Evolutionary conservation across 2,113 vertebrate genomes (phyloP).

Genomic region (Macroglossus sobrinus): DNA sequence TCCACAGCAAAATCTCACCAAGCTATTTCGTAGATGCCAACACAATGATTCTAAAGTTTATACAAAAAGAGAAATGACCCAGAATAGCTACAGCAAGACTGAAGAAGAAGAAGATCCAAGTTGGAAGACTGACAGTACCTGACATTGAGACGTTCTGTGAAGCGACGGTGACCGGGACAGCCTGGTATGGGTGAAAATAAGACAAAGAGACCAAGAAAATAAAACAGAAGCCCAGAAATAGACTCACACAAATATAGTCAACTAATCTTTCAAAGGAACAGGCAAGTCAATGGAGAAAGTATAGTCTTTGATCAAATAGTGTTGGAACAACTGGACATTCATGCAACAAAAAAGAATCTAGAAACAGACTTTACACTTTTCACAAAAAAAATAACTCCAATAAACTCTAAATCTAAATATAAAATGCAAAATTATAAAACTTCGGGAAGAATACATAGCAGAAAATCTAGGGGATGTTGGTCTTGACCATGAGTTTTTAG

Average conservation of each 20-base stretch:
- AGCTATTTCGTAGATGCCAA: background rate
- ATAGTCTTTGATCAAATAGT: too few relatives aligned
- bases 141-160: background rate
- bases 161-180: background rate
- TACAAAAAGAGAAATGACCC: background rate
- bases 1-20: background rate
- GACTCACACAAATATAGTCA: background rate
- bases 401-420: background rate
- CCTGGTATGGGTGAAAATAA: fast-evolving
- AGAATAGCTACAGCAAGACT: background rate
- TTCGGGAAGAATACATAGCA: background rate
- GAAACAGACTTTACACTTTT: background rate
- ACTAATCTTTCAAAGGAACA: background rate
- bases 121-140: fast-evolving
- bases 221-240: background rate
- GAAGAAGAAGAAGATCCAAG: background rate
- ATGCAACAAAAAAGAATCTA: background rate
- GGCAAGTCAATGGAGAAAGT: background rate
- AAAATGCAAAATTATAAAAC: background rate
- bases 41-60: background rate
- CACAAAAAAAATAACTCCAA: background rate
- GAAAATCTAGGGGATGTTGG: background rate
- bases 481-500: background rate
- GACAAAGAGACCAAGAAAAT: background rate
- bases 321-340: background rate